Evolutionary conservation across 2,797 vertebrate genomes (phyloP), one percentile per base, ranked within the genome.

Genomic region (Helicolenus hilgendorfi): DNA sequence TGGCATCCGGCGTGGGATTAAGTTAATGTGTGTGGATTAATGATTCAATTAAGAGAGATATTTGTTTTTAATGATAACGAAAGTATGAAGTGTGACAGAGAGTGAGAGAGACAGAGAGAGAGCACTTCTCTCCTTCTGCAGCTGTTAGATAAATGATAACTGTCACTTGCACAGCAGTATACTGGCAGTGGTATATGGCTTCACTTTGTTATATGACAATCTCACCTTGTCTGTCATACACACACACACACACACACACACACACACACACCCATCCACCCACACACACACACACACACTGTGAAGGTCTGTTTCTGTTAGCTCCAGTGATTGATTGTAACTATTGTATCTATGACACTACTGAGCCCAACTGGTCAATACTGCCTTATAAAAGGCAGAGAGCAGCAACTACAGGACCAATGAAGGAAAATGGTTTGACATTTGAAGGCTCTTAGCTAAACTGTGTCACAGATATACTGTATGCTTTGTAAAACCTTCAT

Each of bases 81-180:
- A 58, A 22, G 11, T 31, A 56, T 35, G 15, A 6, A 18, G 20
- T 22, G 71, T 22, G 58, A 82, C 1, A n/a, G 11, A 72, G 24
- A 29, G 59, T 20, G 29, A 2, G 14, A n/a, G 65, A 69, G 35
- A 74, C 38, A n/a, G n/a, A 41, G 38, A 41, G 38, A 15, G 29
- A 55, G 67, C 55, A 6, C 64, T 18, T 67, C 63, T 82, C 27
- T 60, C 15, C 2, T 41, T 62, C 45, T 5, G 14, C 85, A 55
- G 80, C 79, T 63, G 62, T 49, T 69, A 83, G 88, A 92, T 87
- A 85, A 88, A 91, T 88, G 78, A 75, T 79, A 55, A 84, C 85
- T 89, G 82, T 90, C 92, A 84, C 85, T 62, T 38, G 41, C 65
- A 58, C 89, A 77, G 84, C 64, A 59, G 86, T 63, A n/a, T 64